Conservation (phyloP, 2,797 vertebrate species). For the Rhinophrynus dorsalis region DNA sequence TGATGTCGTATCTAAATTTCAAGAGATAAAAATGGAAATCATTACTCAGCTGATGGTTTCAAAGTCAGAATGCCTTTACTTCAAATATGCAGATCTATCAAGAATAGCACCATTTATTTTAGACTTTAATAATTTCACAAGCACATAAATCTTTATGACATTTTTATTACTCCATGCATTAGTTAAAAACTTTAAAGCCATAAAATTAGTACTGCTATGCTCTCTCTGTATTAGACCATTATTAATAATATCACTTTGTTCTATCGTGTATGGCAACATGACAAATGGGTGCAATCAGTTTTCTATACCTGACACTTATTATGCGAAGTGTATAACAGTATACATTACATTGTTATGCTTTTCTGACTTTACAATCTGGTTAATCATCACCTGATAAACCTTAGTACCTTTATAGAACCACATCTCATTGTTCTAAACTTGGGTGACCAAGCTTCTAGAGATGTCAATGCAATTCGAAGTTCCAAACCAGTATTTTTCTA, state of each 20-base stretch:
- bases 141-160: slow-evolving; percentile 63
- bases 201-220: slow-evolving; percentile 63
- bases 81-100: slow-evolving; percentile 42
- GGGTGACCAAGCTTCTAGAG: not conserved
- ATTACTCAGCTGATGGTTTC: slow-evolving; percentile 15
- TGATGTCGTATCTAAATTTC: slow-evolving; percentile 87
- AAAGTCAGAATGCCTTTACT: slow-evolving; percentile 34
- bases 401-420: slow-evolving; percentile 3
- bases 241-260: slow-evolving; percentile 66
- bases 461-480: slow-evolving; percentile 5
- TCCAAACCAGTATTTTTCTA: not conserved
- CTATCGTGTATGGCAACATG: slow-evolving; percentile 58
- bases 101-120: slow-evolving; percentile 58
- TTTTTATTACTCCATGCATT: slow-evolving; percentile 63
- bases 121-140: slow-evolving; percentile 59
- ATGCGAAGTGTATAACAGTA: slow-evolving; percentile 41
- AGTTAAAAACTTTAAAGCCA: slow-evolving; percentile 66
- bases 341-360: slow-evolving; percentile 40
- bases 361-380: slow-evolving; percentile 47
- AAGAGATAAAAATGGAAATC: slow-evolving; percentile 34
- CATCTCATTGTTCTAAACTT: slow-evolving; percentile 6
- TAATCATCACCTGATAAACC: slow-evolving; percentile 38
- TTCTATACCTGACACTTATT: slow-evolving; percentile 57
- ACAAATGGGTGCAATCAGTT: slow-evolving; percentile 63
- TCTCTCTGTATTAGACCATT: slow-evolving; percentile 56